A percentile compares a stretch with the other conserved stretches of the same genome.
phyloP scores from a whole-genome alignment of 2,113 vertebrate species.

The Pteruthius melanotis region DNA sequence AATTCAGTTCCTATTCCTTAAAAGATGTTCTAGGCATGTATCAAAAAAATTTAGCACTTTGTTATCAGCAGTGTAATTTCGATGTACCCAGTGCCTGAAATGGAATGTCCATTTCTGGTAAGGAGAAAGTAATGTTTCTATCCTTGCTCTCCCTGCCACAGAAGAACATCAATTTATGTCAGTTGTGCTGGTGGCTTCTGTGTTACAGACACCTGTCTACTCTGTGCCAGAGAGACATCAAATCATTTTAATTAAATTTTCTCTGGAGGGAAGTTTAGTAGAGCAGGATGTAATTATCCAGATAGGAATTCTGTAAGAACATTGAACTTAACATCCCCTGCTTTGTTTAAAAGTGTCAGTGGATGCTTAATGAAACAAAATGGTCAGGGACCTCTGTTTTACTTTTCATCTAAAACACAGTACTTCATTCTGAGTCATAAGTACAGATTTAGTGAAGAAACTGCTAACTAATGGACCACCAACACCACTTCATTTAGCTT shows the following conservation, averaged over 20 bases:
- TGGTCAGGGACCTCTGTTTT: background rate
- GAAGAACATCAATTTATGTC: background rate
- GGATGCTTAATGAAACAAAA: slow-evolving; percentile 29
- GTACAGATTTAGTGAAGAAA: background rate
- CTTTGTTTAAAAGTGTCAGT: background rate
- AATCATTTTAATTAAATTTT: slow-evolving; percentile 50
- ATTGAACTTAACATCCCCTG: background rate
- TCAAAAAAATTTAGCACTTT: background rate
- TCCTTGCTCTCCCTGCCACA: background rate
- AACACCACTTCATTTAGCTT: background rate
- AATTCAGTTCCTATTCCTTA: background rate
- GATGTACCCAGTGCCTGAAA: background rate
- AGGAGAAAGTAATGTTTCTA: background rate
- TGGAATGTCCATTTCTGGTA: background rate
- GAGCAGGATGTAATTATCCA: slow-evolving; percentile 36
- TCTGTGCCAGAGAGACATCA: background rate
- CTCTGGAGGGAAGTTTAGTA: slow-evolving; percentile 7
- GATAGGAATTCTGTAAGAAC: slow-evolving; percentile 34
- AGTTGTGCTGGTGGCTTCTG: background rate
- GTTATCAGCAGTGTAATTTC: background rate
- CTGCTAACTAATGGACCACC: background rate
- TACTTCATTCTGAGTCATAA: background rate
- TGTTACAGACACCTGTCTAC: slow-evolving; percentile 35
- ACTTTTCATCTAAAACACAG: background rate
- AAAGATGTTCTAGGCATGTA: background rate